Evolutionary conservation across 2,113 vertebrate genomes (phyloP), one percentile per base, ranked within the genome.

Genomic region (Malurus cyaneus): DNA sequence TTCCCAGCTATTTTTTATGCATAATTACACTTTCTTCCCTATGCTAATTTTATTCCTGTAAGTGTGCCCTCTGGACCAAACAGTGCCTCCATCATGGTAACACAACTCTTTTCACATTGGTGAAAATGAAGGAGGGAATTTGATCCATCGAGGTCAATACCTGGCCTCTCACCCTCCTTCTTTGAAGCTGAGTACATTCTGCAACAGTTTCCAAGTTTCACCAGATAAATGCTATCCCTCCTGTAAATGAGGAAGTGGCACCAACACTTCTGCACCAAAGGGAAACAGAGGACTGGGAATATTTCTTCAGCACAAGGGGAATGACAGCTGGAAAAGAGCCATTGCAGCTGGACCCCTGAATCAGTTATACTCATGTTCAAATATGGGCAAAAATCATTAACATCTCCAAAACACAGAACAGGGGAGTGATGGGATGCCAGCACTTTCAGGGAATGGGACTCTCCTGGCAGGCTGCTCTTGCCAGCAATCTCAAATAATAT

Each of bases 1-100:
- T 95, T 80, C 31, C 39, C 44, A 62, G 34, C 17, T 25, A 3
- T 50, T 59, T 86, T 92, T 80, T 11, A 47, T 66, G 64, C 60
- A n/a, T 69, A 88, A 91, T 91, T 91, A 66, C 23, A 25, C n/a
- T 88, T 77, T 73, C 56, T 73, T 71, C 61, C 39, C 34, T 88
- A 6, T 67, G 64, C 52, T 83, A 60, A 71, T 78, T 89, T 82
- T 41, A 47, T 67, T 65, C 57, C 46, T 49, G 16, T 66, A 56
- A 74, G 74, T 4, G 19, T 57, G 66, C 56, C 78, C 84, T 54
- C 81, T 57, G 70, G 73, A 72, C 61, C 54, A 66, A 57, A 46
- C 49, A 36, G 36, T 24, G 39, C n/a, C 41, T 91, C 56, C 3
- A 4, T 76, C 49, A 8, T 2, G 28, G 32, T 28, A 78, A 71